Evolutionary conservation across 2,113 vertebrate species (phyloP).

Genomic region (Festucalex cinctus): DNA sequence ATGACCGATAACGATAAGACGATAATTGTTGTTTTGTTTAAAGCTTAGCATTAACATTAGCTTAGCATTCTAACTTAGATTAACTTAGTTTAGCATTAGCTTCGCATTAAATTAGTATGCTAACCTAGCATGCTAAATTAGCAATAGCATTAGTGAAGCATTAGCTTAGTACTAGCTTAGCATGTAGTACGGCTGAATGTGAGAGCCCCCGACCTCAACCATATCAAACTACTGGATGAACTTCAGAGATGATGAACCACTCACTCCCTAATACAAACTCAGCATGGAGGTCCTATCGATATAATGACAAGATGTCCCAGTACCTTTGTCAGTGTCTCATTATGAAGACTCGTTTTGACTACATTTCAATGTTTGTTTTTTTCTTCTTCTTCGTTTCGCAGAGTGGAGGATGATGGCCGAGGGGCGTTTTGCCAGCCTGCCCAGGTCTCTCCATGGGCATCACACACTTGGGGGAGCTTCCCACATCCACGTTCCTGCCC

Average conservation of each 20-base stretch:
- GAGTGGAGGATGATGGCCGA: conserved; percentile 90
- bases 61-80: too few relatives aligned
- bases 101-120: too few relatives aligned
- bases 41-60: too few relatives aligned
- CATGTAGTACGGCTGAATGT: too few relatives aligned
- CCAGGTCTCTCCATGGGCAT: conserved; percentile 74
- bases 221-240: not conserved
- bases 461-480: conserved; percentile 67
- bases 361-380: not conserved
- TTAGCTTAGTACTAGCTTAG: too few relatives aligned
- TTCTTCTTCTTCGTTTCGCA: conserved; percentile 40
- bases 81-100: too few relatives aligned
- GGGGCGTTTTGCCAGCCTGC: conserved; percentile 88
- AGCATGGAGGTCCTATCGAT: not conserved
- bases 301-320: not conserved
- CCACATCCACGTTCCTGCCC: conserved; percentile 44
- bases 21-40: too few relatives aligned
- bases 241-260: not conserved
- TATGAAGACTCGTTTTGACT: not conserved
- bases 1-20: too few relatives aligned
- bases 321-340: not conserved
- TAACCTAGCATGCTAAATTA: too few relatives aligned
- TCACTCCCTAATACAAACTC: not conserved
- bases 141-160: too few relatives aligned
- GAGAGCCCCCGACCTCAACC: not conserved